Conservation (phyloP, 2,888 invertebrate species). For the Erebia aethiops region DNA sequence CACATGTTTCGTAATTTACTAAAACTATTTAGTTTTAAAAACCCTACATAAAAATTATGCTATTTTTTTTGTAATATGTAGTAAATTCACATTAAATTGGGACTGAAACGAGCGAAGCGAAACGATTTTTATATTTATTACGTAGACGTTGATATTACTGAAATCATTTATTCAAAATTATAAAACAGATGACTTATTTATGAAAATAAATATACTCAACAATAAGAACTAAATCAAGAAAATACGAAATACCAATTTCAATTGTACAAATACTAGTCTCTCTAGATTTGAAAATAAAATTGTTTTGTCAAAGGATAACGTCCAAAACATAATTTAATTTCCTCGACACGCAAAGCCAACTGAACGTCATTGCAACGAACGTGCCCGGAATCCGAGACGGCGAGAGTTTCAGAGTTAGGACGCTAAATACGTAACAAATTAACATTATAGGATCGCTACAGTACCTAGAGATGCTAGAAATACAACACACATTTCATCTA, state of each 20-base stretch:
- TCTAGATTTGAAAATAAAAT: conserved; percentile 1
- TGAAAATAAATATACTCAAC: not conserved
- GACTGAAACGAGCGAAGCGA: too few species aligned
- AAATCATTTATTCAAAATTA: too few species aligned
- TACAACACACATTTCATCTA: conserved; percentile 36
- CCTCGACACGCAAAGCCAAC: conserved; percentile 7
- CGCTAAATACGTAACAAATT: conserved; percentile 45
- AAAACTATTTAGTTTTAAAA: too few species aligned
- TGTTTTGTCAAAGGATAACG: conserved; percentile 6
- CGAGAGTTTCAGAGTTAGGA: conserved; percentile 19
- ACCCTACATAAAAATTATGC: too few species aligned
- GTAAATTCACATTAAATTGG: too few species aligned
- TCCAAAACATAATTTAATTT: conserved; percentile 21
- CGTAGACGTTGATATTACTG: too few species aligned
- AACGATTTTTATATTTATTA: too few species aligned
- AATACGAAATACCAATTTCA: not conserved
- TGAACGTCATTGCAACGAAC: conserved; percentile 34
- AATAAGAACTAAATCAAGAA: not conserved
- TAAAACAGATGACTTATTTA: not conserved
- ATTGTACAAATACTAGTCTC: not conserved
- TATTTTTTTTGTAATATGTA: too few species aligned
- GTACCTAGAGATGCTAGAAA: conserved; percentile 52
- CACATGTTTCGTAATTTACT: not conserved
- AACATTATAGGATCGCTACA: conserved; percentile 58
- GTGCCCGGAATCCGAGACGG: conserved; percentile 27